Conservation (phyloP, 2,113 vertebrate genomes). For the Mustela lutreola region DNA sequence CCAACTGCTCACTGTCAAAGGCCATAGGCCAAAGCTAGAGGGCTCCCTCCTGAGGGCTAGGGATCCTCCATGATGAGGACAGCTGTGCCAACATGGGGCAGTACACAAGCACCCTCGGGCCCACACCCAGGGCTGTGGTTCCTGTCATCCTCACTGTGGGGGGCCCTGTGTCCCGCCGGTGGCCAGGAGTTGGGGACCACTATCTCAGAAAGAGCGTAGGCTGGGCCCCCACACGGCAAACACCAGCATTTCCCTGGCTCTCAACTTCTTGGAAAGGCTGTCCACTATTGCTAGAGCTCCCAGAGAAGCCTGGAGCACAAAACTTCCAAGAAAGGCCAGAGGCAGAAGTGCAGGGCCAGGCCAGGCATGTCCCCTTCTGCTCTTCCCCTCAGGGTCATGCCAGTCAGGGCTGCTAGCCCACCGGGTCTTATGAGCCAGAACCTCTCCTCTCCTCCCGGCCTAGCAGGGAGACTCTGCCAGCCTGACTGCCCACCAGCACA, state of each 20-base stretch:
- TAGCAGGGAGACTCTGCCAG: too few species aligned
- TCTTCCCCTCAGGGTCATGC: background rate
- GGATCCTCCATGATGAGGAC: background rate
- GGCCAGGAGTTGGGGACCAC: background rate
- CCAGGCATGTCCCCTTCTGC: accelerated
- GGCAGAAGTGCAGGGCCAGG: accelerated
- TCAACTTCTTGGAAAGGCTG: conserved; percentile 65
- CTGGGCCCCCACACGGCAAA: conserved; percentile 78
- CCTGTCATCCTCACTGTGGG: background rate
- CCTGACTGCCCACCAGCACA: too few species aligned
- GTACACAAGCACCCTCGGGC: conserved; percentile 46
- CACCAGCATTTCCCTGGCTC: background rate
- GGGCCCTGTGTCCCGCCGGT: background rate
- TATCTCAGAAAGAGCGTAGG: conserved; percentile 53
- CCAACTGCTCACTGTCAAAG: background rate
- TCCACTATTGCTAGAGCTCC: background rate
- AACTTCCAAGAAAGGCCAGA: background rate
- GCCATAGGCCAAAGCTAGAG: background rate
- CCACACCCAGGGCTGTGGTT: conserved; percentile 70
- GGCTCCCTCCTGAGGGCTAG: background rate
- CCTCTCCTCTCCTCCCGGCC: too few species aligned
- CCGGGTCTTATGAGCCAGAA: too few species aligned
- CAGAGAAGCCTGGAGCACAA: conserved; percentile 49
- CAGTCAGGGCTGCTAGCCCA: too few species aligned
- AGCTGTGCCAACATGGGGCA: conserved; percentile 68